Evolutionary conservation across 2,113 vertebrate genomes (phyloP).

Genomic region (Philantomba maxwellii): DNA sequence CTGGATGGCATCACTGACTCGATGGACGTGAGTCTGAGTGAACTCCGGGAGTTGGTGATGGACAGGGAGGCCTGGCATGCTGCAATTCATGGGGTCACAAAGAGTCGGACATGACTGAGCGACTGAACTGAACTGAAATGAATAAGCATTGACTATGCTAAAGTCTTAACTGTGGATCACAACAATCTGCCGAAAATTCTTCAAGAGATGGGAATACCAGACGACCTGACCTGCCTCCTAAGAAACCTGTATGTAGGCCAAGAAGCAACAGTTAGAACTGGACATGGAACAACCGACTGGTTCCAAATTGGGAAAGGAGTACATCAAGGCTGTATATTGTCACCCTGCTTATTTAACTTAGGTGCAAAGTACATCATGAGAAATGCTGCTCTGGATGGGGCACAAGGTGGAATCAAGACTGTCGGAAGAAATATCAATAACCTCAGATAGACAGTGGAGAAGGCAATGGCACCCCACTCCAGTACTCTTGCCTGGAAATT

Average conservation of each 20-base stretch:
- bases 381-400: not conserved
- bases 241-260: not conserved
- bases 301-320: not conserved
- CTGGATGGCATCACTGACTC: too few species aligned
- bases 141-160: not conserved
- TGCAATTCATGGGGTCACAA: too few species aligned
- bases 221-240: not conserved
- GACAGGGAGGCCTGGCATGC: too few species aligned
- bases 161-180: not conserved
- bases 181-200: not conserved
- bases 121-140: too few species aligned
- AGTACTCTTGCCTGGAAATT: too few species aligned
- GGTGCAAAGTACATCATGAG: not conserved
- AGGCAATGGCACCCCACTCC: too few species aligned
- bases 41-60: too few species aligned
- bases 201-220: not conserved
- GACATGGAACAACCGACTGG: not conserved
- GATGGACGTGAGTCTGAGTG: too few species aligned
- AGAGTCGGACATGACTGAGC: too few species aligned
- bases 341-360: not conserved
- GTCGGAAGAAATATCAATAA: not conserved
- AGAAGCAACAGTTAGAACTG: not conserved
- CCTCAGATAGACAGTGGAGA: not conserved
- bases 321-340: not conserved
- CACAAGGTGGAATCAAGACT: not conserved